phyloP scores from a whole-genome alignment of 2,797 vertebrate species.

The Propithecus deckenii region DNA sequence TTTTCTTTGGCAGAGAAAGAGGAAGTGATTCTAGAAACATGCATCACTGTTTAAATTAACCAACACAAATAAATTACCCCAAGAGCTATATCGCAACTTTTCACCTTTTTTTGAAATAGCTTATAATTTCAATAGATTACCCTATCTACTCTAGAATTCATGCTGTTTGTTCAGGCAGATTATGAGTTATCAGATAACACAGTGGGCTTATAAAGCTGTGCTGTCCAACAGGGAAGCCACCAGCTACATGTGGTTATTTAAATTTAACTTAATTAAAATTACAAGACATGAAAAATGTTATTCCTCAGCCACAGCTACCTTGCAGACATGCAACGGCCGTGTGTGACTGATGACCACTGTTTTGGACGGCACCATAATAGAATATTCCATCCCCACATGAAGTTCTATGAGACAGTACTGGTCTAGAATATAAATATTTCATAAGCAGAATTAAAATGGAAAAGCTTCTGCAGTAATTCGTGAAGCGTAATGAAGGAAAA shows the following conservation, averaged over 20 bases:
- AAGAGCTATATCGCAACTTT: not conserved
- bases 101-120: not conserved
- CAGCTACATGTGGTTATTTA: not conserved
- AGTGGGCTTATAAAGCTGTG: not conserved
- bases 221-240: not conserved
- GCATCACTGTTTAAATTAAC: not conserved
- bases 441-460: no score
- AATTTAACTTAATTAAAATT: not conserved
- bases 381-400: not conserved
- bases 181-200: not conserved
- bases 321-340: not conserved
- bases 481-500: not conserved
- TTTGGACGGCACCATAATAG: no score
- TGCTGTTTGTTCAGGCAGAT: not conserved
- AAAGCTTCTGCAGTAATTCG: rapidly evolving
- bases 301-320: not conserved
- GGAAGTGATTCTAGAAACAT: not conserved
- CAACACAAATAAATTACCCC: not conserved
- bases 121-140: not conserved
- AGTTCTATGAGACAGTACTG: rapidly evolving
- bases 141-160: rapidly evolving
- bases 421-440: not conserved
- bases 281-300: not conserved
- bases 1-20: not conserved
- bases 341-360: rapidly evolving